Percentiles rank a stretch among this genome's conserved stretches.
Evolutionary conservation across 1,140 invertebrate genomes (phyloP).

Genomic region (Dendroctonus ponderosae): DNA sequence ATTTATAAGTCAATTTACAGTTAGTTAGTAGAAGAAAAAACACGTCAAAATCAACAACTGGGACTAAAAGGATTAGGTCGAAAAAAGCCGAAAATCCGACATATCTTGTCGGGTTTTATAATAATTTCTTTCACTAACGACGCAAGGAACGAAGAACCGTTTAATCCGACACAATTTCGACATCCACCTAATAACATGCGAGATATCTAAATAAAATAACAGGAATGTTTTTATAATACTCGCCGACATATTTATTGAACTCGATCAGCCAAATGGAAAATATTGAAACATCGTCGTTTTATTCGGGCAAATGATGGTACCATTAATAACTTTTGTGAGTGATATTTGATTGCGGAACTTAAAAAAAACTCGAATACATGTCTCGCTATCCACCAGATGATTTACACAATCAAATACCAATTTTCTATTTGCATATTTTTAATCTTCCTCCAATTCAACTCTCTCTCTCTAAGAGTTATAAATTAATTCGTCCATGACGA

Average conservation of each 20-base stretch:
- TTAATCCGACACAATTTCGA: slow-evolving; percentile 27
- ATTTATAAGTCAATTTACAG: slow-evolving; percentile 14
- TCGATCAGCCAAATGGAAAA: slow-evolving; percentile 4
- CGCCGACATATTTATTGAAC: slow-evolving; percentile 7
- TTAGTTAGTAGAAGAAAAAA: slow-evolving; percentile 1
- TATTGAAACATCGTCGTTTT: no score
- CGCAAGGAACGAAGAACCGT: slow-evolving; percentile 17
- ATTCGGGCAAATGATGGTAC: no score
- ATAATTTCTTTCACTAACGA: slow-evolving; percentile 20
- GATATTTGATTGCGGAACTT: no score
- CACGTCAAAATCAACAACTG: slow-evolving; percentile 10
- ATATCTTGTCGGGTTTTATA: slow-evolving; percentile 15
- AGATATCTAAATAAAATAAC: slow-evolving; percentile 26
- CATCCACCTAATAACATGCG: slow-evolving; percentile 26
- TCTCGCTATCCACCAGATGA: no score
- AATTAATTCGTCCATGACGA: no score
- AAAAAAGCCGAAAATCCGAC: slow-evolving; percentile 21
- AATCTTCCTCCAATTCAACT: no score
- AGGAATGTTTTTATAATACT: slow-evolving; percentile 13
- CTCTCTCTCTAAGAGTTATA: no score
- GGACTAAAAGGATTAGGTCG: slow-evolving; percentile 23
- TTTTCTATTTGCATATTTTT: no score
- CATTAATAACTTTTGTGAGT: no score
- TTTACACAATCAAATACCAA: no score
- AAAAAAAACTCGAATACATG: no score